A percentile compares a stretch with the other conserved stretches of the same genome.
Evolutionary conservation across 2,113 vertebrate species (phyloP).

Genomic region (Plotosus lineatus): DNA sequence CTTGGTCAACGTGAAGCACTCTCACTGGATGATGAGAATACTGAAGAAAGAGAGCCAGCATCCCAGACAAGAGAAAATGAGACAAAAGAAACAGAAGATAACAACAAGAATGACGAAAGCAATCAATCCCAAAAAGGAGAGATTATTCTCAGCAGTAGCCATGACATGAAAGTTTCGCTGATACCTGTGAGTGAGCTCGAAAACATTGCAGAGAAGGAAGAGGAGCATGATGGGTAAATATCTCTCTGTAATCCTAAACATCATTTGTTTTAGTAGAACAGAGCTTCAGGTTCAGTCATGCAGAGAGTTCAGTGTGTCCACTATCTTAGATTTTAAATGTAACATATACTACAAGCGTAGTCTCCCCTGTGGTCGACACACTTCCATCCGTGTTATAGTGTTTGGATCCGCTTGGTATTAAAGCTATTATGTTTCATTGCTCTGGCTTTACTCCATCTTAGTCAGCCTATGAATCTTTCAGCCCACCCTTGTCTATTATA

Average conservation of each 20-base stretch:
- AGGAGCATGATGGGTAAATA: constrained; percentile 35
- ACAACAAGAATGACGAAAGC: constrained; percentile 14
- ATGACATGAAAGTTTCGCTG: constrained; percentile 5
- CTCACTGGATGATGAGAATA: constrained; percentile 40
- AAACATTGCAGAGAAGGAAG: constrained; percentile 19
- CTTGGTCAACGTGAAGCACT: constrained; percentile 23
- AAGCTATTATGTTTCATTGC: too few relatives aligned
- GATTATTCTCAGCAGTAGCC: constrained; percentile 14
- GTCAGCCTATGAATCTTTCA: too few relatives aligned
- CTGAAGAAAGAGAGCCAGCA: constrained; percentile 33
- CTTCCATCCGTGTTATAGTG: too few relatives aligned
- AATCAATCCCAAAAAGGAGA: constrained; percentile 25
- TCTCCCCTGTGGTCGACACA: too few relatives aligned
- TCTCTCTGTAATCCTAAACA: not conserved
- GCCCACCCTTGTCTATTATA: too few relatives aligned
- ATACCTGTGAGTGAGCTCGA: constrained; percentile 28
- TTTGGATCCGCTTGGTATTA: too few relatives aligned
- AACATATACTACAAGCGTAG: too few relatives aligned
- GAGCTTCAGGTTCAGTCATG: not conserved
- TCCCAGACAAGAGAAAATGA: not conserved
- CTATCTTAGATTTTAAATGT: too few relatives aligned
- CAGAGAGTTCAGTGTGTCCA: too few relatives aligned
- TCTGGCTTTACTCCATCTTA: too few relatives aligned
- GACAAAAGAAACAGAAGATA: not conserved
- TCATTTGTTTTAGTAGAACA: not conserved